Percentiles rank a stretch among this genome's conserved stretches.
Evolutionary conservation across 2,797 vertebrate species (phyloP).

Genomic region (Malurus splendens): DNA sequence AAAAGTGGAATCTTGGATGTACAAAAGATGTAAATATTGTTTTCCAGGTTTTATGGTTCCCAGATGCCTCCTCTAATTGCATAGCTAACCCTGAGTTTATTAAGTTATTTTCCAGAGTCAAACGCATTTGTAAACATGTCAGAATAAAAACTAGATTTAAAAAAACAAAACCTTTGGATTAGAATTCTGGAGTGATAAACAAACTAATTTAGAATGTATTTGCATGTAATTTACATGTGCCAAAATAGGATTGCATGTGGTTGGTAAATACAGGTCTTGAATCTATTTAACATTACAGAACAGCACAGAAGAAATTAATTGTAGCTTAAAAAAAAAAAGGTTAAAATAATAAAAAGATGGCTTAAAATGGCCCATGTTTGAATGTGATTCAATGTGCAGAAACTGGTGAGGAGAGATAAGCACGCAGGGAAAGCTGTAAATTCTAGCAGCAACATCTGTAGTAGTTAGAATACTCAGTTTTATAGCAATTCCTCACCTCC

Average conservation of each 20-base stretch:
- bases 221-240: slow-evolving; percentile 76
- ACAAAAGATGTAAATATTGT: slow-evolving; percentile 71
- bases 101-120: slow-evolving; percentile 77
- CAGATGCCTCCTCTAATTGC: slow-evolving; percentile 73
- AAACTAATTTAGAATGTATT: slow-evolving; percentile 75
- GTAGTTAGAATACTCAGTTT: slow-evolving; percentile 63
- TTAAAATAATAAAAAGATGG: slow-evolving; percentile 55
- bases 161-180: slow-evolving; percentile 68
- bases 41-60: slow-evolving; percentile 71
- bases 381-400: slow-evolving; percentile 60
- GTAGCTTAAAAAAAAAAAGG: slow-evolving; percentile 45
- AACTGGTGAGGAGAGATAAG: slow-evolving; percentile 71
- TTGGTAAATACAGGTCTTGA: slow-evolving; percentile 63
- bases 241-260: slow-evolving; percentile 69
- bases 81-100: slow-evolving; percentile 73
- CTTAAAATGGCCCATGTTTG: slow-evolving; percentile 62
- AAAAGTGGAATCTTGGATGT: slow-evolving; percentile 45
- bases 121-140: slow-evolving; percentile 77
- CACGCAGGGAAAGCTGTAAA: slow-evolving; percentile 59
- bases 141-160: slow-evolving; percentile 72
- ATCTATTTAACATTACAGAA: slow-evolving; percentile 64
- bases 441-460: slow-evolving; percentile 69
- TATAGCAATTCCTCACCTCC: slow-evolving; percentile 64
- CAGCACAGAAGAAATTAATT: slow-evolving; percentile 66
- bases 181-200: slow-evolving; percentile 74